Conservation (phyloP, 2,888 invertebrate species). For the Beris chalybata region DNA sequence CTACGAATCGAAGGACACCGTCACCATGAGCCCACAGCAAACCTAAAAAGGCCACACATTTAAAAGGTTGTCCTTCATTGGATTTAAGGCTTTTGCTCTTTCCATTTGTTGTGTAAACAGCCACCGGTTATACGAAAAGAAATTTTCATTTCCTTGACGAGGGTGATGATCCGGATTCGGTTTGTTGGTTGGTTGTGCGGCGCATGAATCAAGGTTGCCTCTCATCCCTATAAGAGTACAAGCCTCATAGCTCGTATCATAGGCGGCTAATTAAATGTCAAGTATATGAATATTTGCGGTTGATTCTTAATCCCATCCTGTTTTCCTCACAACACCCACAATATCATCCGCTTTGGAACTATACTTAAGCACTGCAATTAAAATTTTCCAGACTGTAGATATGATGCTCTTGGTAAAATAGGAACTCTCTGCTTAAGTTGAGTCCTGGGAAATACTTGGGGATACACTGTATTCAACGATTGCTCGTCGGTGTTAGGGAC, state of each 20-base stretch:
- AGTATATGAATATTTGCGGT: not conserved
- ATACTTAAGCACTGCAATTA: constrained; percentile 12
- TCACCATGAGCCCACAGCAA: constrained; percentile 6
- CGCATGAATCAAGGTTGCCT: too few species aligned
- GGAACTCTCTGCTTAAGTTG: not conserved
- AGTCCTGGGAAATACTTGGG: not conserved
- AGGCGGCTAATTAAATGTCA: constrained; percentile 22
- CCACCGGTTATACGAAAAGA: constrained; percentile 2
- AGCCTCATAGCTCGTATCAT: not conserved
- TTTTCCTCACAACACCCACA: not conserved
- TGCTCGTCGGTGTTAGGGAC: not conserved
- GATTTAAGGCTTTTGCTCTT: constrained; percentile 21
- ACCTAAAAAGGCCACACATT: constrained; percentile 25
- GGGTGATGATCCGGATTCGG: too few species aligned
- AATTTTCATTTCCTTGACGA: constrained; percentile 8
- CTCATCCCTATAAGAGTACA: too few species aligned
- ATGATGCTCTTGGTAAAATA: too few species aligned
- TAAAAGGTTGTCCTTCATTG: constrained; percentile 14
- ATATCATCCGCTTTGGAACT: not conserved
- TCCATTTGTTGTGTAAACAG: constrained; percentile 24
- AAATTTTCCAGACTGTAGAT: not conserved
- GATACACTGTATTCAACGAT: not conserved
- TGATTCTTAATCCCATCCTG: constrained; percentile 6
- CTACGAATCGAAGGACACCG: not conserved
- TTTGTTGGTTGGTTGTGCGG: too few species aligned